These are phyloP conservation scores for Anseranas semipalmata DNA, from an alignment of 2,113 vertebrate genomes.

Conservation along the genomic window DNA sequence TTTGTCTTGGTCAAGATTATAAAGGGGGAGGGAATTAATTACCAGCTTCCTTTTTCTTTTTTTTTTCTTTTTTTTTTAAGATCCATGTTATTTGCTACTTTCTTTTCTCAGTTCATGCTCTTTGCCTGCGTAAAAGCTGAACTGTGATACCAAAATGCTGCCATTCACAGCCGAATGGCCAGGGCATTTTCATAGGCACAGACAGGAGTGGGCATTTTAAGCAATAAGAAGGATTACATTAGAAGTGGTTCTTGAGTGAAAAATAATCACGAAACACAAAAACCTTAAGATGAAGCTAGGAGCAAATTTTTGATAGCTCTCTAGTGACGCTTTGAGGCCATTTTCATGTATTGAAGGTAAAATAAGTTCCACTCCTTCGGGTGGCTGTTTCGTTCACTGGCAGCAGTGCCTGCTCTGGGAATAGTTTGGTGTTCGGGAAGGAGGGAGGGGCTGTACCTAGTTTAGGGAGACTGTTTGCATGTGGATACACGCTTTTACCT, in stretches of 20 bases:
- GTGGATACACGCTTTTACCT: background rate
- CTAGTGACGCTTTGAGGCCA: constrained; percentile 61
- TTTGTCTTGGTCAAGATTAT: constrained; percentile 67
- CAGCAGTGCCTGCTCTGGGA: background rate
- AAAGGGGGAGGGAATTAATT: constrained; percentile 43
- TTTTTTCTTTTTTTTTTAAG: background rate
- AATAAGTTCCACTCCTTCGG: background rate
- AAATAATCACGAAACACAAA: background rate
- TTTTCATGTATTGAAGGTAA: background rate
- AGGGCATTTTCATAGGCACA: background rate
- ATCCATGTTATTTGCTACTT: background rate
- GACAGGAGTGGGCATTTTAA: background rate
- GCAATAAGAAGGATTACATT: background rate
- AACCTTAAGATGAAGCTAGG: background rate
- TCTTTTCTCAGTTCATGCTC: background rate
- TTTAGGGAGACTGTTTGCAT: background rate
- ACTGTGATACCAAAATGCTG: background rate
- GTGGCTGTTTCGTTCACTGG: background rate
- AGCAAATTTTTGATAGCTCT: constrained; percentile 31
- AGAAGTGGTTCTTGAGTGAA: background rate
- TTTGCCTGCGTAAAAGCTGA: background rate
- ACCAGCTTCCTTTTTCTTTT: constrained; percentile 3
- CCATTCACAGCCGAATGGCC: fast-evolving
- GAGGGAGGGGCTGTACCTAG: background rate
- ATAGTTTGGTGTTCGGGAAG: background rate